Evolutionary conservation across 2,888 invertebrate genomes (phyloP), one percentile per base, ranked within the genome.

Genomic region (Drosophila peninsularis): DNA sequence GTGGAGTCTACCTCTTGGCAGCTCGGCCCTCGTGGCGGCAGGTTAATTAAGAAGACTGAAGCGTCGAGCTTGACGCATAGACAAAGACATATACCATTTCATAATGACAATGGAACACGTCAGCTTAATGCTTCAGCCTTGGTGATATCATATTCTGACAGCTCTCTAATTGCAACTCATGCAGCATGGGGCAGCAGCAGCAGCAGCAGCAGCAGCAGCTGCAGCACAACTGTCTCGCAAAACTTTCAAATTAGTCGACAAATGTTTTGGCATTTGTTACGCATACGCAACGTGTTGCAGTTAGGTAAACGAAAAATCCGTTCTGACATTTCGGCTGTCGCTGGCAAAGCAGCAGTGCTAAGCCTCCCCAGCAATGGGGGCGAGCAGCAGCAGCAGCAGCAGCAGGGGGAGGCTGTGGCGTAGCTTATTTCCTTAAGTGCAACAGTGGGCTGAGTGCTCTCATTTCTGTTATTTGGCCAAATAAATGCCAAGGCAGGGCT

Each of bases 361-460:
- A 21, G 21, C n/a, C 27, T 4, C 27, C 21, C 3, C 4, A 13
- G 50, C 24, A 24, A 24, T 2, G 24, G 2, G 24, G 24, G 3
- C 24, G 1, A n/a, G 17, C 2, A 27, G 21, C 13, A 24, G 24
- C n/a, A 14, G 50, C 14, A 14, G 50, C 1, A 21, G 36, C 10
- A 3, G 34, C 3, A n/a, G n/a, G n/a, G n/a, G n/a, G n/a, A n/a
- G n/a, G n/a, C 11, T n/a, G 5, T 37, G 17, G 3, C 7, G 34
- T 84, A 50, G 71, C 80, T 73, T 71, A 84, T 88, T 88, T 84
- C 75, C 70, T 75, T 85, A 85, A 84, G 83, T 84, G 83, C 88
- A 84, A 69, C 82, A 85, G 82, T 79, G 75, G 82, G 67, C 76
- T 83, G 75, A 65, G 52, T 82, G 67, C 36, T 52, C 42, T 47